Conservation (phyloP, 2,113 vertebrate genomes). For the Arothron firmamentum region DNA sequence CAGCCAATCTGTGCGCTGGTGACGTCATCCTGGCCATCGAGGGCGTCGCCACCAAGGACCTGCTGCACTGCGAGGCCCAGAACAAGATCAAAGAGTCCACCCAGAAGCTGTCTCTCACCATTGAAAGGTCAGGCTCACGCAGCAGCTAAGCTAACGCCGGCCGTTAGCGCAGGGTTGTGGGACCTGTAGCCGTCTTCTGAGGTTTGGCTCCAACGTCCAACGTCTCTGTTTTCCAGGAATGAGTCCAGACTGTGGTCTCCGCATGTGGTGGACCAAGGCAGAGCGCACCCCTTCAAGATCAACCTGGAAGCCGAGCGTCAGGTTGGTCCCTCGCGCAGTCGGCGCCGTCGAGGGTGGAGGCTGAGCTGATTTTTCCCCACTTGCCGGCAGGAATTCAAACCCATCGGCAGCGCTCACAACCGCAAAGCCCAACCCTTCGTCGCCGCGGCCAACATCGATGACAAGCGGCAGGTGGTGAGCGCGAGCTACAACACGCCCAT, state of each 20-base stretch:
- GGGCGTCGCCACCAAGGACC: constrained; percentile 80
- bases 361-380: too few species aligned
- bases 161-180: too few species aligned
- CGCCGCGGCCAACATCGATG: constrained; percentile 93
- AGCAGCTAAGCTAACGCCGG: too few species aligned
- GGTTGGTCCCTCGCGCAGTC: constrained; percentile 67
- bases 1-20: constrained; percentile 86
- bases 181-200: background rate
- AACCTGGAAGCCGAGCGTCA: constrained; percentile 90
- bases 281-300: constrained; percentile 85
- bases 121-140: constrained; percentile 82
- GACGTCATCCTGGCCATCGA: constrained; percentile 92
- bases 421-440: constrained; percentile 92
- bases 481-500: constrained; percentile 97
- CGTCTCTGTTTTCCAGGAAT: constrained; percentile 68
- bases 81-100: constrained; percentile 90
- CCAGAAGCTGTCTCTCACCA: constrained; percentile 82
- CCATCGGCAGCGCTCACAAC: constrained; percentile 90
- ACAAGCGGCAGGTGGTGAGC: constrained; percentile 96
- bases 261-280: constrained; percentile 80
- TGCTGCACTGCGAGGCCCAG: constrained; percentile 95
- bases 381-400: constrained; percentile 84
- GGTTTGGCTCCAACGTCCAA: background rate
- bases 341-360: background rate
- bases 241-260: constrained; percentile 91